A percentile compares a stretch with the other conserved stretches of the same genome.
Conservation (phyloP, 2,888 invertebrate genomes). For the Ophion slaviceki region DNA sequence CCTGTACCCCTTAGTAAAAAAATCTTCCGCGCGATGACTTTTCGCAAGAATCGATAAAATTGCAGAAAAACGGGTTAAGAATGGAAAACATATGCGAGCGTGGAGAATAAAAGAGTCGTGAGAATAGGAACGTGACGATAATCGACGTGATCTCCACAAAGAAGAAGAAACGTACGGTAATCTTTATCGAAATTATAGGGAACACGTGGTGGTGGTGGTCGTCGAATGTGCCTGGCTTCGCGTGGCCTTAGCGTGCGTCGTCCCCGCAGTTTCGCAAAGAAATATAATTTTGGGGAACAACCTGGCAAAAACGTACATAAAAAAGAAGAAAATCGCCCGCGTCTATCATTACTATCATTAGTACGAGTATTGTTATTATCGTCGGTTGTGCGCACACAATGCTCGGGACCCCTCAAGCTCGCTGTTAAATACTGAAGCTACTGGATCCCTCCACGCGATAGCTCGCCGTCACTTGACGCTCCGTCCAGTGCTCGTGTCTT, state of each 20-base stretch:
- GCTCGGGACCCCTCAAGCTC: too few relatives aligned
- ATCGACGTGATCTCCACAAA: background rate
- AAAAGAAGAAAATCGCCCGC: background rate
- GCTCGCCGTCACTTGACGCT: too few relatives aligned
- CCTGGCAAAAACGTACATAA: background rate
- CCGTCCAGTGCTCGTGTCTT: too few relatives aligned
- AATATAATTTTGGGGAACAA: background rate
- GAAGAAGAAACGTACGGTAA: background rate
- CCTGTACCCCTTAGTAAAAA: too few relatives aligned
- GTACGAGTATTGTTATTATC: conserved; percentile 5
- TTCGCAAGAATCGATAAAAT: background rate
- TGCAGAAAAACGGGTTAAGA: background rate
- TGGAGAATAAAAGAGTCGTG: background rate
- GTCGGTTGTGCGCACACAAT: too few relatives aligned
- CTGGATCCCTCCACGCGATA: too few relatives aligned
- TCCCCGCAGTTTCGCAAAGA: background rate
- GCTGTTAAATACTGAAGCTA: too few relatives aligned
- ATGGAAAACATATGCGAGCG: background rate
- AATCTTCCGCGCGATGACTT: too few relatives aligned
- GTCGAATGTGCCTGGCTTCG: background rate
- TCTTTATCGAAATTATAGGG: background rate
- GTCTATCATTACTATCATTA: conserved; percentile 1
- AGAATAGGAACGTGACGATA: conserved; percentile 17
- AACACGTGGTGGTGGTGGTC: background rate
- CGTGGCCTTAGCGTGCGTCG: background rate